Evolutionary conservation across 53 echinoderm and acorn worm genomes (phyloP), one percentile per base, ranked within the genome.

Genomic region (Patiria pectinifera): DNA sequence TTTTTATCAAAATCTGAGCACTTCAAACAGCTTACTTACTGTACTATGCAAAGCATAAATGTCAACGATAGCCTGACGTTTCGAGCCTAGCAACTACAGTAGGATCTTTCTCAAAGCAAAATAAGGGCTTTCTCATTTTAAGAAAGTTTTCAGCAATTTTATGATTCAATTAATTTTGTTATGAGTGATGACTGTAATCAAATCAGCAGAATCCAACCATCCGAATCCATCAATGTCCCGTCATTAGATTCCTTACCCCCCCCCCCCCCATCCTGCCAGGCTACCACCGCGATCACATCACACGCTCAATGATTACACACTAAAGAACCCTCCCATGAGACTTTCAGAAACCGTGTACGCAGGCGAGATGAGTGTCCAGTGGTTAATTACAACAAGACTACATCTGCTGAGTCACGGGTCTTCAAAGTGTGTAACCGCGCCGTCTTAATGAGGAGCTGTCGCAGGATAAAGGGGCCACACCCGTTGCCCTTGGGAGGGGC

Each of bases 181-280:
- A n/a, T 86, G 86, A 86, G 23, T 48, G 86, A 86, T 86, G 58
- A 59, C 22, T 16, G 14, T 86, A 72, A 86, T 86, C 46, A 86
- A 85, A 72, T 86, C 53, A 23, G 22, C 15, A 19, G 48, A 48
- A 72, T 71, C 25, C 22, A 24, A n/a, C 49, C 48, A 48, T 19
- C 19, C 12, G 11, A 44, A 71, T 69, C 85, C 58, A 49, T 86
- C 86, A 72, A 75, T 49, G 69, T 75, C 58, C 11, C 74, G 16
- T 86, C 53, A 75, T 53, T 53, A 53, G 53, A 53, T 53, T 8
- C 53, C 53, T 8, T 6, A 5, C 53, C 53, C 53, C 53, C 6
- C 74, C 24, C 74, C 10, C 22, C 74, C 22, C 24, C 10, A 5
- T 74, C 18, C 74, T 24, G 53, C 53, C 53, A 53, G 45, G 85